These are phyloP conservation scores for Hydroisotoma schaefferi DNA, from an alignment of 2,888 invertebrate genomes.

Conservation along the genomic window DNA sequence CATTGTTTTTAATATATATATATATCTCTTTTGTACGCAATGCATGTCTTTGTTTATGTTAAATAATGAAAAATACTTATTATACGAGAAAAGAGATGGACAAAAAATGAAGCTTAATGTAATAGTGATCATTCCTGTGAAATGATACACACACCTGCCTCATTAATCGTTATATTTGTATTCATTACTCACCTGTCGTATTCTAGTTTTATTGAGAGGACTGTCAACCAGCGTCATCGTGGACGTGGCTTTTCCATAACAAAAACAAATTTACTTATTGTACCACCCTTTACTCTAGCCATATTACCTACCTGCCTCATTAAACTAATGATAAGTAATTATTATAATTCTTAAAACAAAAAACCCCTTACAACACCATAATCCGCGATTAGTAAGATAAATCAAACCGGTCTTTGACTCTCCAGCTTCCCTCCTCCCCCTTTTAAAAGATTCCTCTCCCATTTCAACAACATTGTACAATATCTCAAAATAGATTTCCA, in stretches of 20 bases:
- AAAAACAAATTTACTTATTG: too few relatives aligned
- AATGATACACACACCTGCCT: constrained; percentile 7
- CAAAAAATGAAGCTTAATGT: constrained; percentile 5
- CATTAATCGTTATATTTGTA: constrained; percentile 2
- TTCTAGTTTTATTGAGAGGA: neutral
- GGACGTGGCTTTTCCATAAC: too few relatives aligned
- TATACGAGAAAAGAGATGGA: constrained; percentile 5
- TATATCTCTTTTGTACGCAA: constrained; percentile 7
- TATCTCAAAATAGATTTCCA: too few relatives aligned
- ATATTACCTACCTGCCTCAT: constrained; percentile 8
- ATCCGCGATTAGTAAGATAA: neutral
- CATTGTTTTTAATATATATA: constrained; percentile 1
- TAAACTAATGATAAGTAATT: neutral
- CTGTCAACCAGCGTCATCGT: too few relatives aligned
- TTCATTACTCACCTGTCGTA: constrained; percentile 4
- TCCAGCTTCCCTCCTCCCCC: constrained; percentile 5
- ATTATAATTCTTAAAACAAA: constrained; percentile 9
- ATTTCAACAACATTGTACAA: too few relatives aligned
- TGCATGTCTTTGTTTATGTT: constrained; percentile 4
- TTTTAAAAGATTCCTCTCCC: constrained; percentile 7
- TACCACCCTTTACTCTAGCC: neutral
- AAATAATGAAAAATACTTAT: neutral
- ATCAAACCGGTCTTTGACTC: neutral
- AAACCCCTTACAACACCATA: neutral
- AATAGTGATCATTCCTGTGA: constrained; percentile 2